phyloP scores from a whole-genome alignment of 1,140 invertebrate genomes.

The Drosophila aff. region DNA sequence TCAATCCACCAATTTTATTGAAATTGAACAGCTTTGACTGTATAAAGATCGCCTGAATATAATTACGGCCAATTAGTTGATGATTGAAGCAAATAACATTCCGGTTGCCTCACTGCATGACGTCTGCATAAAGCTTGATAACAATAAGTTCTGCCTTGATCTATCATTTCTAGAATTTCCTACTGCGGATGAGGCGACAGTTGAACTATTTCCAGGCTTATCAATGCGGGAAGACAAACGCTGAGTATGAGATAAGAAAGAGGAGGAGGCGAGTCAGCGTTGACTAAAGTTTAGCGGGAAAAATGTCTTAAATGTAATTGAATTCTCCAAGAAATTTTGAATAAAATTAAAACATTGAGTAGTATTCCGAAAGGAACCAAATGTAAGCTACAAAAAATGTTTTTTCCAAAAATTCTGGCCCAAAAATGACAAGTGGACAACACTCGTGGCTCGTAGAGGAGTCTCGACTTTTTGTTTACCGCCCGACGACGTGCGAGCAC shows the following conservation, averaged over 20 bases:
- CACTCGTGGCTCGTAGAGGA: constrained; percentile 1
- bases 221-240: constrained; percentile 25
- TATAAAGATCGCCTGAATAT: not conserved
- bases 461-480: constrained; percentile 35
- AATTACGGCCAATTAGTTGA: constrained; percentile 40
- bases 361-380: not conserved
- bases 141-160: constrained; percentile 4
- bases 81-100: constrained; percentile 29
- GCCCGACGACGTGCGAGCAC: constrained; percentile 37
- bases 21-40: constrained; percentile 12
- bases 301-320: not conserved
- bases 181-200: constrained; percentile 32
- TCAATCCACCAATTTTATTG: constrained; percentile 7
- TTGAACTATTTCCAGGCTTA: constrained; percentile 24
- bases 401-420: not conserved
- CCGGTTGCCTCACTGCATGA: constrained; percentile 30
- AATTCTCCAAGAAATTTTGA: not conserved
- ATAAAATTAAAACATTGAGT: not conserved
- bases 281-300: constrained; percentile 1
- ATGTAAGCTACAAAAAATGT: not conserved
- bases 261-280: not conserved
- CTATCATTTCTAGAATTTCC: constrained; percentile 28
- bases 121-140: constrained; percentile 28
- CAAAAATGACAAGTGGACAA: constrained; percentile 5
- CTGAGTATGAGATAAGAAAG: constrained; percentile 1